Base-by-base conservation (phyloP, 1,140 invertebrate species). In the Penaeus japonicus region DNA sequence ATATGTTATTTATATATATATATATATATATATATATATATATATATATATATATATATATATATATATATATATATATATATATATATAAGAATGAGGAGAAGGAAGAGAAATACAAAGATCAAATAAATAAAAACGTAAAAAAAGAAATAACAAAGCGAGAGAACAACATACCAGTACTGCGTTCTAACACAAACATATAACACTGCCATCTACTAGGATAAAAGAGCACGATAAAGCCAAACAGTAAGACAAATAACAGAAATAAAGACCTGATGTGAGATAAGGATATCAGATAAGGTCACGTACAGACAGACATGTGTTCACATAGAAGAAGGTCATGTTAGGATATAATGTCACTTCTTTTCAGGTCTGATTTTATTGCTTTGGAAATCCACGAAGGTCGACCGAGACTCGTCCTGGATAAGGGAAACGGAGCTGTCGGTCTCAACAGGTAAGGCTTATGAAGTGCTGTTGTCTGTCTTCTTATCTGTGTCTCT, bases 371-470 rank as follows among this genome's bases (percentile, higher is more conserved):
- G 59, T 88, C 87, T 18, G 91, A 90, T 54, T 90, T 90, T 62
- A 89, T 90, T 30, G 90, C 90, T 17, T 55, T 90, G 35, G 90
- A 90, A 80, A 89, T 90, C 62, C 70, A 84, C 75, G 84, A 90
- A 4, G 89, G 89, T 0, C 70, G 73, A 32, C 89, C 84, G 5
- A 32, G 86, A 35, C 86, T 90, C 18, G 54, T 90, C 83, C 65
- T 90, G 24, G 85, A 90, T 53, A 81, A 89, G 73, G 89, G 89
- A 24, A 90, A 90, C 32, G 89, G 89, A 24, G 79, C 87, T 65
- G 78, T 89, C 20, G 77, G 79, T 53, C 80, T 90, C n/a, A 87
- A 88, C 55, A 88, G 87, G 87, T 88, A 54, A 78, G 73, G 30
- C 4, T 10, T 47, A 47, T 47, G 5, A 15, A 47, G 10, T 7